Conservation (phyloP, 2,888 invertebrate species). For the Drosophila emarginata region DNA sequence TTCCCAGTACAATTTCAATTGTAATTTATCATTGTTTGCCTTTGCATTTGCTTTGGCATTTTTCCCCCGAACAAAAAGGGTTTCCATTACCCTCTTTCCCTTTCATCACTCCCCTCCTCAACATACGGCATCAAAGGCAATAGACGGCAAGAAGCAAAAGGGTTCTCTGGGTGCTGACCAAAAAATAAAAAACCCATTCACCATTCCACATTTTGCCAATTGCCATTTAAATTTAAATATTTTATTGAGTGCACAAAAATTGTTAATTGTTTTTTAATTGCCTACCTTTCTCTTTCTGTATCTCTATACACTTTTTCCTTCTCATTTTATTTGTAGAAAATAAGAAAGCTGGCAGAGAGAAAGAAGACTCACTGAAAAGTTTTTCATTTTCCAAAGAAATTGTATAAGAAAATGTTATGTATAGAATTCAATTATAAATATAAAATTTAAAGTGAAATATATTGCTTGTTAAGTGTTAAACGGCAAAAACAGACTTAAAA, state of each 20-base stretch:
- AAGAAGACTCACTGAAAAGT: conserved; percentile 8
- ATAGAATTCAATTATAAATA: conserved; percentile 2
- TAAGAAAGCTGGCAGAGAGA: background rate
- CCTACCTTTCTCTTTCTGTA: background rate
- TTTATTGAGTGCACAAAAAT: conserved; percentile 53
- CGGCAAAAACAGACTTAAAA: too few relatives aligned
- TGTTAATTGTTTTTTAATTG: conserved; percentile 49
- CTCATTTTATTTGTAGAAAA: background rate
- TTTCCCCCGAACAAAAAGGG: background rate
- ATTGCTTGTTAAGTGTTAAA: background rate
- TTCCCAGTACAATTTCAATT: conserved; percentile 48
- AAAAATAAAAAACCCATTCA: conserved; percentile 13
- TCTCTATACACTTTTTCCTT: background rate
- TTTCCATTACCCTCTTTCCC: background rate
- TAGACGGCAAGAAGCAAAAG: conserved; percentile 3
- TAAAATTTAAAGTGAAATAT: background rate
- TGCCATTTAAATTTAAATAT: conserved; percentile 52
- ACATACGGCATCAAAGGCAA: background rate
- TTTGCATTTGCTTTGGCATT: conserved; percentile 23
- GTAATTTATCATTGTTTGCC: conserved; percentile 58
- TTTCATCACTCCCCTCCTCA: background rate
- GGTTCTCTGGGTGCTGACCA: conserved; percentile 3
- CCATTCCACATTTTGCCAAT: conserved; percentile 9
- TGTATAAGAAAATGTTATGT: background rate
- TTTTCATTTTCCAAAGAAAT: background rate